phyloP scores from a whole-genome alignment of 2,113 vertebrate genomes.

The Platycercus adscitus region DNA sequence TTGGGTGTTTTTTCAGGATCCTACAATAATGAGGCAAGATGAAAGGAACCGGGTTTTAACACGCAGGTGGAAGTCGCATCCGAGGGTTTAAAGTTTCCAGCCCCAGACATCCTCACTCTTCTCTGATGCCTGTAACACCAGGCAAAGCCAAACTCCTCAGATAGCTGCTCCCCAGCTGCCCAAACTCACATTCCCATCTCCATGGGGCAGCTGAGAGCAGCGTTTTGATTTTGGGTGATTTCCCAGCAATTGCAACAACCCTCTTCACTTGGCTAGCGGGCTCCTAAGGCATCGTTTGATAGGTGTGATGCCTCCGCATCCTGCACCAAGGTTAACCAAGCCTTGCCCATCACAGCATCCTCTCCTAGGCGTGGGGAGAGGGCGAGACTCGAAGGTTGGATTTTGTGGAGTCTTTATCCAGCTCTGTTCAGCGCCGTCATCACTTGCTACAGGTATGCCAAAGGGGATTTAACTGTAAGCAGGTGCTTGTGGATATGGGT shows the following conservation, averaged over 20 bases:
- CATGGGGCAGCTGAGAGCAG: background rate
- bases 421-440: accelerated
- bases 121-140: accelerated
- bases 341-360: background rate
- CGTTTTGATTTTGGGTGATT: background rate
- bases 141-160: background rate
- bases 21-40: background rate
- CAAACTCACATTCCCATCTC: background rate
- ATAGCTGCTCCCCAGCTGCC: accelerated
- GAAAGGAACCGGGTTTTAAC: background rate
- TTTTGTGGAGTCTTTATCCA: background rate
- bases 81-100: background rate
- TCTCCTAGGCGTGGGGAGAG: background rate
- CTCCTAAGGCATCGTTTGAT: background rate
- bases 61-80: background rate
- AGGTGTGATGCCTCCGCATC: background rate
- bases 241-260: background rate
- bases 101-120: background rate
- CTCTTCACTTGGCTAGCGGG: accelerated
- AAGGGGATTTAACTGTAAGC: background rate
- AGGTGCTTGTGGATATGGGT: accelerated
- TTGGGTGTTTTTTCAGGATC: background rate
- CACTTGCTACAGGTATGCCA: background rate
- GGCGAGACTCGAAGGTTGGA: background rate
- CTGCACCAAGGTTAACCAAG: background rate